Base-by-base conservation (phyloP, 2,888 invertebrate species). In the Synergus itoensis region DNA sequence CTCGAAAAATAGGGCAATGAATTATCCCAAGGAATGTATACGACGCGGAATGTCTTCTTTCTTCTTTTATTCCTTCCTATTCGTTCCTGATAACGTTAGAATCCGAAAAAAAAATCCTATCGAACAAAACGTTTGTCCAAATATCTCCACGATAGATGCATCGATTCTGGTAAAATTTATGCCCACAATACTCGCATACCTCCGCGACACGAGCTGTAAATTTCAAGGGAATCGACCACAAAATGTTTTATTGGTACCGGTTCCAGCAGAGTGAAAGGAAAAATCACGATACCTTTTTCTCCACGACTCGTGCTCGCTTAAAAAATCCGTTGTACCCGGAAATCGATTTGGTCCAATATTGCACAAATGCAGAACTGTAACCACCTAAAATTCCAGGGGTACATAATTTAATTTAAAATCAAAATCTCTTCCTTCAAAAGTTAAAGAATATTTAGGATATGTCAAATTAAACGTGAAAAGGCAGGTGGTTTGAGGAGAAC, bases 21-120 rank as follows among this genome's bases (percentile, higher is more conserved):
- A 62, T 62, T 62, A 62, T 62, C 28, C 14, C 62, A 28, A 28
- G 62, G 28, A 62, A 62, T 62, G 62, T 62, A 62, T 62, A 62
- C 62, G 62, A 28, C 28, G 11, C 4, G 2, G 12, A 14, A 62
- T 62, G 28, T 62, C 14, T 14, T 28, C 28, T 21, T 28, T 62
- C 28, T 28, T 5, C 28, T 62, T 62, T 28, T 18, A 62, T 62
- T 62, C 28, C 62, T 62, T 62, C 14, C 62, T 21, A 28, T 62
- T 28, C 62, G 62, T 62, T 62, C 4, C 12, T 62, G 28, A 62
- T 28, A 62, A 62, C 62, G 62, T 21, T 28, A 62, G 28, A 5
- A 62, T 12, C 18, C 14, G 3, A 1, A 5, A 14, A 62, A 18
- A 62, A 62, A 62, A 62, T 62, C 62, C 14, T 14, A 62, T 62